Percentiles rank a stretch among this genome's conserved stretches.
These are phyloP conservation scores for Pipa parva DNA, from an alignment of 2,113 vertebrate genomes.

Conservation along the genomic window DNA sequence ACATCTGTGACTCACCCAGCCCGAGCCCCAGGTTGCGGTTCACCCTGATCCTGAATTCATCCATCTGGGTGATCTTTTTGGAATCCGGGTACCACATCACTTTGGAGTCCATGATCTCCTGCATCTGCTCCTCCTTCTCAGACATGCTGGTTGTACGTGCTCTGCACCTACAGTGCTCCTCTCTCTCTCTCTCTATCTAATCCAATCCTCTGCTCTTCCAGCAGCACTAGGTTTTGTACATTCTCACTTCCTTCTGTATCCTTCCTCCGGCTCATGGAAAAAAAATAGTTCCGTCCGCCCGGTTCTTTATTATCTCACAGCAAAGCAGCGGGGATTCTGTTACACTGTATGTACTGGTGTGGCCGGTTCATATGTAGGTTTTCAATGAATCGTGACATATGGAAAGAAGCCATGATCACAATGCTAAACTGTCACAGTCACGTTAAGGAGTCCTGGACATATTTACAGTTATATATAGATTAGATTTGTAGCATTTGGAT, in stretches of 20 bases:
- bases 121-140: conserved; percentile 60
- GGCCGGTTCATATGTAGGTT: too few species aligned
- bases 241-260: neutral
- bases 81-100: conserved; percentile 93
- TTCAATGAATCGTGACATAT: too few species aligned
- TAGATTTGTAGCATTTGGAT: too few species aligned
- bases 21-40: conserved; percentile 71
- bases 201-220: neutral
- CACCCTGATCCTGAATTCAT: conserved; percentile 77
- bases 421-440: too few species aligned
- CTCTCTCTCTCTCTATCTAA: neutral
- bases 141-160: conserved; percentile 66
- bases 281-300: conserved; percentile 48
- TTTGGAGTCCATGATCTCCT: conserved; percentile 82
- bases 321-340: too few species aligned
- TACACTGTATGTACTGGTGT: too few species aligned
- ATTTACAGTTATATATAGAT: too few species aligned
- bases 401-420: too few species aligned
- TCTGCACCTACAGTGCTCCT: accelerated
- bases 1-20: conserved; percentile 73
- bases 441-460: too few species aligned
- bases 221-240: neutral
- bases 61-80: conserved; percentile 86
- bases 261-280: conserved; percentile 48
- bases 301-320: neutral